Conservation (phyloP, 2,888 invertebrate genomes). For the Chrysolina haemoptera region DNA sequence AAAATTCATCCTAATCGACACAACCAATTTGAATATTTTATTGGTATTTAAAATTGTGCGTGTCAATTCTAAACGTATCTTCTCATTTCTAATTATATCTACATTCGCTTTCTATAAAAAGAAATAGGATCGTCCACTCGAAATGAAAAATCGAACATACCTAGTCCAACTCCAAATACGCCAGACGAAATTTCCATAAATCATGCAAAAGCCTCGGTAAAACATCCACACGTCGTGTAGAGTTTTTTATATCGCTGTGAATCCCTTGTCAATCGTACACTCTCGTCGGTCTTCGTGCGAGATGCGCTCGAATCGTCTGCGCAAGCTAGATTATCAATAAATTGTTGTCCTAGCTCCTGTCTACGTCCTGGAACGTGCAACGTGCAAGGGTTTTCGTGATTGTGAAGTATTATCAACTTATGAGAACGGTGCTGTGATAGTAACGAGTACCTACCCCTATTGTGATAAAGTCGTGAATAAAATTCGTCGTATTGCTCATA, state of each 20-base stretch:
- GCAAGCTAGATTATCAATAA: slow-evolving; percentile 63
- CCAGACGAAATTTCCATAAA: background rate
- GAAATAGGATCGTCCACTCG: too few species aligned
- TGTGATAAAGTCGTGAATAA: slow-evolving; percentile 45
- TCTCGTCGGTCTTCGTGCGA: background rate
- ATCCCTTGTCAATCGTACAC: background rate
- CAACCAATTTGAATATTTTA: too few species aligned
- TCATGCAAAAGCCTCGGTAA: background rate
- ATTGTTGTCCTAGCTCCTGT: slow-evolving; percentile 61
- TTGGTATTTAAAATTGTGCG: too few species aligned
- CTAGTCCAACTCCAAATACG: too few species aligned
- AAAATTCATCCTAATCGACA: too few species aligned
- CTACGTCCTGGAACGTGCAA: slow-evolving; percentile 41
- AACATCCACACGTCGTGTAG: background rate
- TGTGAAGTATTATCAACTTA: slow-evolving; percentile 4
- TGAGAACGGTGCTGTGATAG: slow-evolving; percentile 48
- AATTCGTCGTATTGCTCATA: slow-evolving; percentile 5
- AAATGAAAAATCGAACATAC: too few species aligned
- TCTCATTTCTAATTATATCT: too few species aligned
- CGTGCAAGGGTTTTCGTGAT: slow-evolving; percentile 23
- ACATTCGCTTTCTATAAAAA: too few species aligned
- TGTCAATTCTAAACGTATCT: too few species aligned
- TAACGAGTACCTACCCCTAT: slow-evolving; percentile 38
- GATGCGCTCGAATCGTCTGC: slow-evolving; percentile 50
- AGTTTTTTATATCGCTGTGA: slow-evolving; percentile 1